Conservation (phyloP, 2,113 vertebrate genomes). For the Mastomys coucha region DNA sequence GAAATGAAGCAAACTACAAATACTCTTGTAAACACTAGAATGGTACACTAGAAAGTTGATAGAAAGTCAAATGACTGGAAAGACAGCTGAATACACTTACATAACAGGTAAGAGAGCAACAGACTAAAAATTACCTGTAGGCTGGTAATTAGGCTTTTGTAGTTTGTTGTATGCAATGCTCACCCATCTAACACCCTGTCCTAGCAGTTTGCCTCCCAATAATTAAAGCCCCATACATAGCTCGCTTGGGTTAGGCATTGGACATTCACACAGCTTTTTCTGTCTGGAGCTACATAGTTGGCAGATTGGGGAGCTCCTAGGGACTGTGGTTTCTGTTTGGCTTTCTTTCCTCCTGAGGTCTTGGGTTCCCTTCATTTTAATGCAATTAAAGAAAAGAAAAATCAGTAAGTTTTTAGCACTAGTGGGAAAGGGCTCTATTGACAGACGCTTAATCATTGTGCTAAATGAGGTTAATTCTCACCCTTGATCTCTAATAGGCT, state of each 20-base stretch:
- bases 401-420: constrained; percentile 71
- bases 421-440: constrained; percentile 70
- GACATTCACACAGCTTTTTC: background rate
- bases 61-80: constrained; percentile 9
- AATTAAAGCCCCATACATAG: background rate
- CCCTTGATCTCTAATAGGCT: constrained; percentile 66
- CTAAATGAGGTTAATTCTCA: constrained; percentile 78
- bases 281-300: background rate
- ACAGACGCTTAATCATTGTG: constrained; percentile 79
- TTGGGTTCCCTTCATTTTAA: constrained; percentile 76
- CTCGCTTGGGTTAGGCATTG: background rate
- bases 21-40: constrained; percentile 62
- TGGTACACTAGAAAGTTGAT: constrained; percentile 67
- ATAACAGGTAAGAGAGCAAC: background rate
- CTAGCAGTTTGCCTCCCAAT: background rate
- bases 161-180: background rate
- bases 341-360: constrained; percentile 60
- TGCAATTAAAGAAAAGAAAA: constrained; percentile 80
- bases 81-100: background rate
- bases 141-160: background rate
- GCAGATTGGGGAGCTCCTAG: background rate
- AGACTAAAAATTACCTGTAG: background rate
- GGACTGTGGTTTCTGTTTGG: constrained; percentile 13
- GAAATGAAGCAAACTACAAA: constrained; percentile 32
- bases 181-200: background rate